Conservation (phyloP, 2,888 invertebrate genomes). For the Trissolcus japonicus region DNA sequence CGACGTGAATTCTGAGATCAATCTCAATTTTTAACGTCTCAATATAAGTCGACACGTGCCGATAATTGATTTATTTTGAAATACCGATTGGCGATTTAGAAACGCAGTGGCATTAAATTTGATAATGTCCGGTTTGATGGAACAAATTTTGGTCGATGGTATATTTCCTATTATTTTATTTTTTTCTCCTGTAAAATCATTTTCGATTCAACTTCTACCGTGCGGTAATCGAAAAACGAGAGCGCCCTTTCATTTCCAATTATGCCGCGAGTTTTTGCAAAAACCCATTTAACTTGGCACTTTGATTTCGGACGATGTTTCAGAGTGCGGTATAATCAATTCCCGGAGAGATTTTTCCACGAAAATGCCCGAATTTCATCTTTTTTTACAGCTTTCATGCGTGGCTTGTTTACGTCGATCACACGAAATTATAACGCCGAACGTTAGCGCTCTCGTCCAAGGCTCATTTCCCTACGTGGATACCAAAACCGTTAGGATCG, state of each 20-base stretch:
- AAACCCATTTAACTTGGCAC: too few species aligned
- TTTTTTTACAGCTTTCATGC: slow-evolving; percentile 6
- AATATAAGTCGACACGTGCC: slow-evolving; percentile 10
- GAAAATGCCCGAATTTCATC: slow-evolving; percentile 10
- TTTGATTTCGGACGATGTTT: slow-evolving; percentile 1
- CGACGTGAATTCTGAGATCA: background rate
- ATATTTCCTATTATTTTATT: too few species aligned
- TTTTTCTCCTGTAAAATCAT: too few species aligned
- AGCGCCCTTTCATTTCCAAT: too few species aligned
- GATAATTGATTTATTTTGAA: too few species aligned
- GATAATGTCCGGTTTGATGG: too few species aligned
- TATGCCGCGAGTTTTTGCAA: too few species aligned
- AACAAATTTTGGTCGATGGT: too few species aligned
- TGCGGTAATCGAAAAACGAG: too few species aligned
- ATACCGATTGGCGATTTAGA: too few species aligned
- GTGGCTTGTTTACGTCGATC: slow-evolving; percentile 38
- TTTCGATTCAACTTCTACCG: too few species aligned
- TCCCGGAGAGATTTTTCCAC: slow-evolving; percentile 1
- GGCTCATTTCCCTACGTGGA: slow-evolving; percentile 54
- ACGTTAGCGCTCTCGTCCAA: slow-evolving; percentile 28
- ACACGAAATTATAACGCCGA: slow-evolving; percentile 30
- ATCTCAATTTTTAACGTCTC: slow-evolving; percentile 5
- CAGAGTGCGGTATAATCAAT: slow-evolving; percentile 13
- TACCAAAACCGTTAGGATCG: slow-evolving; percentile 55
- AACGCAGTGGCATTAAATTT: too few species aligned